Evolutionary conservation across 1,140 invertebrate genomes (phyloP).

Genomic region (Samia ricini): DNA sequence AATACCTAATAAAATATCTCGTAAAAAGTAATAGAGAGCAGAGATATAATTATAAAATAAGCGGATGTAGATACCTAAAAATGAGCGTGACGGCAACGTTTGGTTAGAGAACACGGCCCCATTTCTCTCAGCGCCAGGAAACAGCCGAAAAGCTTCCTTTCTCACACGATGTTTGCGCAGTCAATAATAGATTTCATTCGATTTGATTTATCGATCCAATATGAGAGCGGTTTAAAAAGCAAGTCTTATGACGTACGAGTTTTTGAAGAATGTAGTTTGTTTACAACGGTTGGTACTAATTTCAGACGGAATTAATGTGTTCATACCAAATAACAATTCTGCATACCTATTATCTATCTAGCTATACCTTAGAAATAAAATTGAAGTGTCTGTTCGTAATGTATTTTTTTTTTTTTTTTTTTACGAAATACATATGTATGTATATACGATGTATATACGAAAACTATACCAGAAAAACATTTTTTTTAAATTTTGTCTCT

Average conservation of each 20-base stretch:
- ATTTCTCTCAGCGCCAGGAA: slow-evolving; percentile 67
- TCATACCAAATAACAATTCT: neutral
- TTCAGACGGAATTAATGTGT: too few relatives aligned
- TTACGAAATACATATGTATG: too few relatives aligned
- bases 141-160: slow-evolving; percentile 66
- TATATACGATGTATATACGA: too few relatives aligned
- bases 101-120: slow-evolving; percentile 44
- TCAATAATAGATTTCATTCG: slow-evolving; percentile 69
- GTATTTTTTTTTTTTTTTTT: too few relatives aligned
- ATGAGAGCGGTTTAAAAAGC: slow-evolving; percentile 38
- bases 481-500: too few relatives aligned
- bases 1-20: neutral
- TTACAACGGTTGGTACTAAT: neutral
- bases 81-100: neutral
- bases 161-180: slow-evolving; percentile 62
- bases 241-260: slow-evolving; percentile 29
- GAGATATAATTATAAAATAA: slow-evolving; percentile 41
- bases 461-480: too few relatives aligned
- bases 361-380: too few relatives aligned
- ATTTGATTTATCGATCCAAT: slow-evolving; percentile 37
- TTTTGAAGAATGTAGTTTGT: neutral
- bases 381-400: too few relatives aligned
- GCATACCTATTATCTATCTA: too few relatives aligned
- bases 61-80: slow-evolving; percentile 55
- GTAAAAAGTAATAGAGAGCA: slow-evolving; percentile 14